Conservation (phyloP, 2,888 invertebrate species). For the Acleris emargana region DNA sequence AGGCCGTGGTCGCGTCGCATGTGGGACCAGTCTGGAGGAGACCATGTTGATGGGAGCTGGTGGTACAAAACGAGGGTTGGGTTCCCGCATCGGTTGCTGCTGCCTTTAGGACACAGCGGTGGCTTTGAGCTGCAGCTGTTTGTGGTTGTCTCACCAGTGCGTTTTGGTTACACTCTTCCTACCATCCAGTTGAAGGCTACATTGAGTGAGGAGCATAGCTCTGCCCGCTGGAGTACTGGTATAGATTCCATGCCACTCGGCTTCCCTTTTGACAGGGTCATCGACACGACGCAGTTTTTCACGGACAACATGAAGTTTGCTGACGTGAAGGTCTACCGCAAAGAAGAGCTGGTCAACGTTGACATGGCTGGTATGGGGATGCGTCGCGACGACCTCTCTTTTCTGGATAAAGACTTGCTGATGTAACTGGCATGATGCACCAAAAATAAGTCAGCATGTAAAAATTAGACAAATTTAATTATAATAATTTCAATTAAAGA, state of each 20-base stretch:
- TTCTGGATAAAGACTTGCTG: no score
- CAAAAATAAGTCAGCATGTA: no score
- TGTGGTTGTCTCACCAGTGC: slow-evolving; percentile 84
- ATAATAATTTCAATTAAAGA: no score
- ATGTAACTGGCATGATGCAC: no score
- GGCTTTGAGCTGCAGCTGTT: slow-evolving; percentile 86
- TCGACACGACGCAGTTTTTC: slow-evolving; percentile 83
- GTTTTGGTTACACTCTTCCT: slow-evolving; percentile 73
- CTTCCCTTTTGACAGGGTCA: slow-evolving; percentile 89
- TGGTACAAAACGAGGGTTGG: slow-evolving; percentile 81
- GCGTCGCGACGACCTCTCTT: no score
- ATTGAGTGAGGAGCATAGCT: slow-evolving; percentile 69
- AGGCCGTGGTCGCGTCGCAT: slow-evolving; percentile 72
- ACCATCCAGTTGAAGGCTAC: slow-evolving; percentile 71
- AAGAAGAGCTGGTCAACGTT: slow-evolving; percentile 62
- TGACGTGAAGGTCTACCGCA: slow-evolving; percentile 86
- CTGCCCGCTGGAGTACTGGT: slow-evolving; percentile 80
- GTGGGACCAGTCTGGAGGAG: slow-evolving; percentile 52
- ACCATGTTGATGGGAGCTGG: slow-evolving; percentile 72
- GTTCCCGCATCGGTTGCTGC: slow-evolving; percentile 87
- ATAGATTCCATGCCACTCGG: slow-evolving; percentile 87
- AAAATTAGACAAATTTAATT: no score
- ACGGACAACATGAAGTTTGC: slow-evolving; percentile 87
- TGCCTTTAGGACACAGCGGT: slow-evolving; percentile 87
- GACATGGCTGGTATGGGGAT: slow-evolving; percentile 41